Evolutionary conservation across 2,888 invertebrate species (phyloP), one percentile per base, ranked within the genome.

Genomic region (Conchocele bisecta): DNA sequence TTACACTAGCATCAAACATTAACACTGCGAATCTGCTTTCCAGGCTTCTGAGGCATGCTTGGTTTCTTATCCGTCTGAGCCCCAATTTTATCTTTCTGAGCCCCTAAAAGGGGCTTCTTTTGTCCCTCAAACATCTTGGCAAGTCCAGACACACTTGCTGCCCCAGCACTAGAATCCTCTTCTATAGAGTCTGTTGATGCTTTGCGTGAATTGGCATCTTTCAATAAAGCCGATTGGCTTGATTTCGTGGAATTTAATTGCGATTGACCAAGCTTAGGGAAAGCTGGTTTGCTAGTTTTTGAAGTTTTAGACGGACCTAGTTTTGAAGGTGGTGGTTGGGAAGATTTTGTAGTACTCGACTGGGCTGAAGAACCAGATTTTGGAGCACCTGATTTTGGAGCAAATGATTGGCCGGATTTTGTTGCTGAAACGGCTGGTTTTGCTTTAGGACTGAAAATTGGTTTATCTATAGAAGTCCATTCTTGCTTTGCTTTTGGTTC

Each of bases 1-100:
- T n/a, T n/a, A n/a, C n/a, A n/a, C n/a, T n/a, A n/a, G n/a, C 53
- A 65, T 73, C 54, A 77, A 29, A 77, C 77, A 71, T 77, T 56
- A 57, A 77, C 70, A 71, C 74, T 77, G 28, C 73, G 59, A 3
- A 74, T 58, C 28, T 71, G 68, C 60, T 73, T 78, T n/a, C 68
- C 79, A 35, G 68, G 76, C 2, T 72, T 70, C 70, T 71, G 65
- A 20, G 76, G 72, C 11, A 48, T 64, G 33, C 59, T 72, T n/a
- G 54, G 22, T 22, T 59, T 60, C 26, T 57, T 68, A 31, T 61
- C 54, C 15, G 67, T 66, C 39, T 66, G 66, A 5, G 69, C 58
- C 22, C 58, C 53, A 53, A 57, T 58, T 5, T 58, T 35, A 7
- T 46, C 57, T 50, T 63, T 66, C 2, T 69, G 54, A 6, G 42